Conservation (phyloP, 2,888 invertebrate genomes). For the Hydrotaea diabolus region DNA sequence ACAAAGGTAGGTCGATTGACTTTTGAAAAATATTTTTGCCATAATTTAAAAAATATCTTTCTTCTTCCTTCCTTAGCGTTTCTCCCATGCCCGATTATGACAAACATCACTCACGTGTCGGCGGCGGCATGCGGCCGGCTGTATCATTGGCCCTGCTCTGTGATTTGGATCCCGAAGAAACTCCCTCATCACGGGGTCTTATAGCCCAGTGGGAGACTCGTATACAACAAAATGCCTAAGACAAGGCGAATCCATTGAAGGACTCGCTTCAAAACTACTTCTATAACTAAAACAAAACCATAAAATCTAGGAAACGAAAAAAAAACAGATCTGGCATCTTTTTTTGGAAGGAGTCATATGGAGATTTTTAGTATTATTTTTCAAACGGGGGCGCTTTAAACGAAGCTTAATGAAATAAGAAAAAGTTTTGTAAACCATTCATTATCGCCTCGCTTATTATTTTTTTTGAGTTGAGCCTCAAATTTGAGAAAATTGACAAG, state of each 20-base stretch:
- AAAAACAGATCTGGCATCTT: slow-evolving; percentile 43
- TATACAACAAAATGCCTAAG: slow-evolving; percentile 80
- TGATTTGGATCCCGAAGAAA: slow-evolving; percentile 85
- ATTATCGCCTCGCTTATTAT: too few species aligned
- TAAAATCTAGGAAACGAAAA: slow-evolving; percentile 4
- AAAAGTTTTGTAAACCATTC: too few species aligned
- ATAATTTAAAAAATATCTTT: not conserved
- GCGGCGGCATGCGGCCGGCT: slow-evolving; percentile 84
- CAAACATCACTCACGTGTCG: slow-evolving; percentile 56
- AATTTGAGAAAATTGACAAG: slow-evolving; percentile 39
- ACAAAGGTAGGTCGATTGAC: slow-evolving; percentile 72
- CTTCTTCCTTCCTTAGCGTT: slow-evolving; percentile 66
- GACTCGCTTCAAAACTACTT: not conserved
- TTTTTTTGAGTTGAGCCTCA: too few species aligned
- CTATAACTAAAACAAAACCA: not conserved
- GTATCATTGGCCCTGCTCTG: slow-evolving; percentile 86
- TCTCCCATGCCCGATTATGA: slow-evolving; percentile 76
- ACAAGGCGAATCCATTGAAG: slow-evolving; percentile 7
- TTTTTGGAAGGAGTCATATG: not conserved
- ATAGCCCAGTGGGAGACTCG: slow-evolving; percentile 92
- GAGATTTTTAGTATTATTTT: slow-evolving; percentile 37
- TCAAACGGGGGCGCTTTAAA: too few species aligned
- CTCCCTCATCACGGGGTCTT: slow-evolving; percentile 86
- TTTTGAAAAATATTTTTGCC: too few species aligned
- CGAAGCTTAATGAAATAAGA: too few species aligned